These are phyloP conservation scores for Cygnus olor DNA, from an alignment of 2,797 vertebrate species.

Conservation along the genomic window DNA sequence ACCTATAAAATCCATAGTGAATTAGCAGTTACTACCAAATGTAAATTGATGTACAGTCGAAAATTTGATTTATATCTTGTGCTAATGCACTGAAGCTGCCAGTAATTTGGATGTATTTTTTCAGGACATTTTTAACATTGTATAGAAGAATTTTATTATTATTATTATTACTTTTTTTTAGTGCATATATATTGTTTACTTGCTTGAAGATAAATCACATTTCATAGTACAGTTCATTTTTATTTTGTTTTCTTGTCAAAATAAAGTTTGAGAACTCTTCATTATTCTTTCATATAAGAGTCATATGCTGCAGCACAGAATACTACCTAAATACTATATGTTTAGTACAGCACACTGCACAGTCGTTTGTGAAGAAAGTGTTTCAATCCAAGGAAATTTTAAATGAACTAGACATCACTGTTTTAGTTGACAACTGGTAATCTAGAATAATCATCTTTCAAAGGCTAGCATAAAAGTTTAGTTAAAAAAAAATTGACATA, in stretches of 20 bases:
- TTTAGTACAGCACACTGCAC: background rate
- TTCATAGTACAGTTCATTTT: background rate
- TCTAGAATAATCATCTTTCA: background rate
- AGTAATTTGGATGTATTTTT: conserved; percentile 31
- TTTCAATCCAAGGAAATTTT: background rate
- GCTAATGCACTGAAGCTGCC: background rate
- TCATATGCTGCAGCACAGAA: background rate
- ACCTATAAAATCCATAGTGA: conserved; percentile 25
- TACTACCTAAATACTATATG: background rate
- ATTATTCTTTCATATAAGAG: background rate
- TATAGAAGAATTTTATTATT: background rate
- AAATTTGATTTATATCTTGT: conserved; percentile 20
- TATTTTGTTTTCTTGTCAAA: background rate
- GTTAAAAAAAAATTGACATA: background rate
- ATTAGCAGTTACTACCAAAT: conserved; percentile 30
- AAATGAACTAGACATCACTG: background rate
- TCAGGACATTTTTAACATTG: conserved; percentile 4
- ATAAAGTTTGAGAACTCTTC: background rate
- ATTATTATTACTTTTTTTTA: background rate
- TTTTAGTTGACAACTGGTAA: background rate
- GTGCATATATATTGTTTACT: background rate
- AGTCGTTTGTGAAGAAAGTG: background rate
- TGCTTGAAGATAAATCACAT: background rate
- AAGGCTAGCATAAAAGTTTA: fast-evolving
- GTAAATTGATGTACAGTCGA: conserved; percentile 10